Conservation (phyloP, 92 coral and sea anemone species). For the Scolanthus callimorphus region DNA sequence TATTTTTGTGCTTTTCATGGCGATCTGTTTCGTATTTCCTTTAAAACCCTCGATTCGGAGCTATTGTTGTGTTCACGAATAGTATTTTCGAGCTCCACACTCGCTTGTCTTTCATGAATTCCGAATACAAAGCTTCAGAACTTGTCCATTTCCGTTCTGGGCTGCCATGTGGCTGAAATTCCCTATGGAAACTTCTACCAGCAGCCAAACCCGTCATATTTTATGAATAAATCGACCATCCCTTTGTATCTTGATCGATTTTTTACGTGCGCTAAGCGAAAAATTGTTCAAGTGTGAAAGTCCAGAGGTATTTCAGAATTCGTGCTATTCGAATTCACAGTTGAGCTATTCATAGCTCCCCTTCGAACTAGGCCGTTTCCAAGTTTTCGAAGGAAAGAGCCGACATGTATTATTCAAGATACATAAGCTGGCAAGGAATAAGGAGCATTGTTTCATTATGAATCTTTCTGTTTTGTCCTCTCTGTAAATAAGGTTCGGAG, state of each 20-base stretch:
- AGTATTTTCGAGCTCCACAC: conserved; percentile 4
- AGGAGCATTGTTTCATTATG: conserved; percentile 60
- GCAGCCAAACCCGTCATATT: conserved; percentile 33
- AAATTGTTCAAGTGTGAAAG: too few species aligned
- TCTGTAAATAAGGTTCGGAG: conserved; percentile 36
- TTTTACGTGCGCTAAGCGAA: conserved; percentile 9
- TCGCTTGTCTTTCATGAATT: too few species aligned
- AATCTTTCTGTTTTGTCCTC: conserved; percentile 38
- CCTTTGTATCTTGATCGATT: conserved; percentile 11
- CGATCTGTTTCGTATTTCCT: neutral
- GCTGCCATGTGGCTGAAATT: conserved; percentile 39
- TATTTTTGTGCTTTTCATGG: neutral
- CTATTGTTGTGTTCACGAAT: neutral
- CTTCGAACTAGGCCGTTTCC: neutral
- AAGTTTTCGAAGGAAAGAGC: conserved; percentile 17
- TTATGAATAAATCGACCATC: conserved; percentile 22
- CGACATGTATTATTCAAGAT: conserved; percentile 88
- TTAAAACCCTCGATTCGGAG: neutral
- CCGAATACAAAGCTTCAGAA: conserved; percentile 28
- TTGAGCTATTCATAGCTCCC: neutral
- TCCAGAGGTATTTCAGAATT: too few species aligned
- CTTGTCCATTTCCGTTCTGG: too few species aligned
- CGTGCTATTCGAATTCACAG: neutral
- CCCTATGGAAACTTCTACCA: too few species aligned
- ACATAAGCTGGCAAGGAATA: conserved; percentile 80